Conservation (phyloP, 2,113 vertebrate genomes). For the Thermophis baileyi region DNA sequence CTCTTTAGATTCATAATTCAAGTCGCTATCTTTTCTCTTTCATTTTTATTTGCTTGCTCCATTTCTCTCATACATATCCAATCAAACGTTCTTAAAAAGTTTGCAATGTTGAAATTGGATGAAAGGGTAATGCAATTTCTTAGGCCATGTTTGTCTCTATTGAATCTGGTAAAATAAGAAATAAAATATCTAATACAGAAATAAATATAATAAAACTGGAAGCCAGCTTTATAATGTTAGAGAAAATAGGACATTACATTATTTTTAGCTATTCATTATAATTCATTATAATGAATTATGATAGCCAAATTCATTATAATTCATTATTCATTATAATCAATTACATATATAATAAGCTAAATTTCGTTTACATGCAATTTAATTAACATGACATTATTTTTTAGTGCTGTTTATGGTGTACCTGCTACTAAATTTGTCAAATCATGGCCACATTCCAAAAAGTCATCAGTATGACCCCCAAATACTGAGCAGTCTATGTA, state of each 20-base stretch:
- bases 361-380: not conserved
- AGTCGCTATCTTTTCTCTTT: not conserved
- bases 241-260: not conserved
- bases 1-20: constrained; percentile 21
- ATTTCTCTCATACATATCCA: not conserved
- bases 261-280: not conserved
- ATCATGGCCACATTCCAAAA: not conserved
- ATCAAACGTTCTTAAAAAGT: not conserved
- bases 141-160: not conserved
- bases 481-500: not conserved
- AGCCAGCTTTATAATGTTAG: not conserved
- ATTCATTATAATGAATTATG: not conserved
- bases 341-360: not conserved
- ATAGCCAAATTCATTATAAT: too few relatives aligned
- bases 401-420: not conserved
- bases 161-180: not conserved
- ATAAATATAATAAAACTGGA: not conserved
- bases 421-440: not conserved
- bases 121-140: not conserved
- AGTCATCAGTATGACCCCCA: not conserved
- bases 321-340: not conserved
- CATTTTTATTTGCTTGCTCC: not conserved
- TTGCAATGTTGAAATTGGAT: not conserved
- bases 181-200: not conserved
- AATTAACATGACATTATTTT: not conserved